Base-by-base conservation (phyloP, 1,140 invertebrate genomes). In the Bombus picipes region DNA sequence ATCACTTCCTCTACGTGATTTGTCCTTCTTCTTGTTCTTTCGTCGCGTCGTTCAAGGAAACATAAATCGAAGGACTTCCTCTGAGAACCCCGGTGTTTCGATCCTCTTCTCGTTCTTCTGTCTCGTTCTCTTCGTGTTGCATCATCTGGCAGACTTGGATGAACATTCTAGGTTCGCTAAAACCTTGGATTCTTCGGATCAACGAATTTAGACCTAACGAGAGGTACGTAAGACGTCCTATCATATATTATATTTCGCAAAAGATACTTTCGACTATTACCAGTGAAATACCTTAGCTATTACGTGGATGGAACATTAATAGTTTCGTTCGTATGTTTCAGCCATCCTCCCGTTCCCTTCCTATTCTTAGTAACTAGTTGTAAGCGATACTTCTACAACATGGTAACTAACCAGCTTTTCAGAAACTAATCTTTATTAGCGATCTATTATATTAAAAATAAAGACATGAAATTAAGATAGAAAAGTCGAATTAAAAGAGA, bases 321-420 rank as follows among this genome's bases (percentile, higher is more conserved):
- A 32, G 15, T 32, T 32, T 57, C 22, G 25, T 78, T 53, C 12
- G 10, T 13, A 1, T 15, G 8, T n/a, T 39, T 22, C 28, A 10
- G 5, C 6, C 25, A 75, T 65, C 41, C 59, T 75, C 57, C 71
- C 75, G 59, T 82, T 43, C 71, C 71, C 71, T 82, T 13, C 37
- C 4, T n/a, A 28, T 43, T 43, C 34, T 62, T 39, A 62, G 3
- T 3, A 34, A 53, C n/a, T 47, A 34, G 43, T 25, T 13, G n/a
- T 5, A 47, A 32, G 41, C 41, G 32, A 32, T 43, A 43, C 13
- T 28, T 43, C 9, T 75, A 75, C 12, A 22, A 47, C 18, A 18
- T 32, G 4, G 8, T 32, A 6, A 75, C 41, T 25, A 25, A 34
- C 32, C 41, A 53, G 25, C 15, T 74, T 18, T 6, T 53, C 12